Percentiles rank a stretch among this genome's conserved stretches.
Evolutionary conservation across 2,888 invertebrate genomes (phyloP).

Genomic region (Synanthedon andrenaeformis): DNA sequence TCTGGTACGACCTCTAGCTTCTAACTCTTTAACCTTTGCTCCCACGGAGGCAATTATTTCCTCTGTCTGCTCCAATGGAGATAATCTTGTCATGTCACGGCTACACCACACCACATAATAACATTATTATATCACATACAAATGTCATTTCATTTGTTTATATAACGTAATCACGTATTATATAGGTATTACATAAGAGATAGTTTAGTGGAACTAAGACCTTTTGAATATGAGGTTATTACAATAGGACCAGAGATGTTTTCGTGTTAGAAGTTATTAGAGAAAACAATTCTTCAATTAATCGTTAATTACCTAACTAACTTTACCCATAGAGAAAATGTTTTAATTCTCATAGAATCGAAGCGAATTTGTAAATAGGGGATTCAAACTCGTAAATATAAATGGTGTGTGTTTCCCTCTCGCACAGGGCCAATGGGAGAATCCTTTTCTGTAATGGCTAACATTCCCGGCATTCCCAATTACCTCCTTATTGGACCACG

Average conservation of each 20-base stretch:
- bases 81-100: not conserved
- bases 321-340: too few relatives aligned
- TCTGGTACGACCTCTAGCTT: not conserved
- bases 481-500: slow-evolving; percentile 46
- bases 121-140: not conserved
- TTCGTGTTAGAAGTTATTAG: too few relatives aligned
- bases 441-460: slow-evolving; percentile 19
- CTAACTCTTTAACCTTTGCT: not conserved
- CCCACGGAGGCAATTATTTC: not conserved
- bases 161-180: too few relatives aligned
- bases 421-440: slow-evolving; percentile 19
- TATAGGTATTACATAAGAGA: too few relatives aligned
- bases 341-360: too few relatives aligned
- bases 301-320: too few relatives aligned
- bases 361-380: too few relatives aligned
- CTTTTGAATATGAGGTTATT: too few relatives aligned
- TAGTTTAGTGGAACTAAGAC: too few relatives aligned
- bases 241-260: too few relatives aligned
- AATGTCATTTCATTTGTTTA: too few relatives aligned
- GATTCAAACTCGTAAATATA: not conserved
- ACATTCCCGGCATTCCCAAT: slow-evolving; percentile 48
- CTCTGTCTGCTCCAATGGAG: not conserved
- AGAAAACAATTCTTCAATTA: too few relatives aligned
- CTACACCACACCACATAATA: not conserved
- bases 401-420: slow-evolving; percentile 24